These are phyloP conservation scores for Sprattus sprattus DNA, from an alignment of 2,113 vertebrate species.

Conservation along the genomic window DNA sequence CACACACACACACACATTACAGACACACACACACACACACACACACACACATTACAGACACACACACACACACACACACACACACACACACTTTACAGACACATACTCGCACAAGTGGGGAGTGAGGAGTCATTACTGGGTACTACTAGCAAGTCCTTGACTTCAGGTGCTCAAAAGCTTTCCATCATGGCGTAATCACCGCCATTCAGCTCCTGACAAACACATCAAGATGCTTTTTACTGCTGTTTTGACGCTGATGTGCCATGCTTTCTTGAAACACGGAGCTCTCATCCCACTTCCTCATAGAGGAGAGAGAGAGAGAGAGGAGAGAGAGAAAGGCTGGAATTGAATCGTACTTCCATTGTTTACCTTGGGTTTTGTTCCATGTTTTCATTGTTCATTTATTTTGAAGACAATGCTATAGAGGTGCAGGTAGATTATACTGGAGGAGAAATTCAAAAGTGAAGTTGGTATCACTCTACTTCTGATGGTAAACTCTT, in stretches of 20 bases:
- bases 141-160: background rate
- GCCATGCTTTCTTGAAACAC: too few relatives aligned
- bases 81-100: too few relatives aligned
- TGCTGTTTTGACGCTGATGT: too few relatives aligned
- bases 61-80: too few relatives aligned
- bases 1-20: too few relatives aligned
- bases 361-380: too few relatives aligned
- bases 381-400: too few relatives aligned
- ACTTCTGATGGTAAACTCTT: background rate
- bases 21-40: too few relatives aligned
- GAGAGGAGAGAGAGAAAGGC: background rate
- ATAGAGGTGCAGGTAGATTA: background rate
- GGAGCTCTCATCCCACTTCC: too few relatives aligned
- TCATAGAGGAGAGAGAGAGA: slow-evolving; percentile 23
- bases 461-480: background rate
- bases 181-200: background rate
- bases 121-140: background rate
- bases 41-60: too few relatives aligned
- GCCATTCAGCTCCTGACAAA: background rate
- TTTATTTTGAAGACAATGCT: background rate
- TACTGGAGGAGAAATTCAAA: background rate
- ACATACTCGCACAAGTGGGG: background rate
- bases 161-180: slow-evolving; percentile 8
- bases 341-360: too few relatives aligned
- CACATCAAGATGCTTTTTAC: too few relatives aligned